Evolutionary conservation across 2,113 vertebrate species (phyloP).

Genomic region (Nansenia antarctica): DNA sequence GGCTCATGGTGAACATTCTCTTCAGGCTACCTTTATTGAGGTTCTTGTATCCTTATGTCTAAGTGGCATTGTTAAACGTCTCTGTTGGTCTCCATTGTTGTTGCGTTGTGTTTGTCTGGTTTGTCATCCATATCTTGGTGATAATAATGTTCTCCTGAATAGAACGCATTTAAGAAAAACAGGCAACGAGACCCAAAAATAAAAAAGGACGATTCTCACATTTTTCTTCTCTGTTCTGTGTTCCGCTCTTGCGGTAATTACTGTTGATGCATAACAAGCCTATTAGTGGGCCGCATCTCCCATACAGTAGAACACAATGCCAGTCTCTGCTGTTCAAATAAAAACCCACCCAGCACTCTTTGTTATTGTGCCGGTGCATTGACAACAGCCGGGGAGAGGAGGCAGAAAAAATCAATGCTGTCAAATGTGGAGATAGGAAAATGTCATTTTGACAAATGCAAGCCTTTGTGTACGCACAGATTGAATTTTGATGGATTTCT

Average conservation of each 20-base stretch:
- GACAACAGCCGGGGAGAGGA: constrained; percentile 68
- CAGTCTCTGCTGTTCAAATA: constrained; percentile 62
- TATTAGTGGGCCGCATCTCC: constrained; percentile 65
- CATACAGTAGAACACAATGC: constrained; percentile 61
- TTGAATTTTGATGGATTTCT: constrained; percentile 76
- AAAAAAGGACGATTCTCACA: constrained; percentile 60
- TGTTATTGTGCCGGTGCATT: constrained; percentile 72
- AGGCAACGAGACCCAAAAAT: constrained; percentile 68
- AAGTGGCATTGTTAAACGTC: constrained; percentile 66
- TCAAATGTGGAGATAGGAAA: constrained; percentile 75
- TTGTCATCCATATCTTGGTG: constrained; percentile 68
- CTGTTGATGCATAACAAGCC: constrained; percentile 65
- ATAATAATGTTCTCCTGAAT: constrained; percentile 68
- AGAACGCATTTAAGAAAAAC: constrained; percentile 67
- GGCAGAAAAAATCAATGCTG: constrained; percentile 72
- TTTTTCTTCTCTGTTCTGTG: constrained; percentile 59
- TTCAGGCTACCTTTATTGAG: constrained; percentile 60
- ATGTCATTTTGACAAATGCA: constrained; percentile 79
- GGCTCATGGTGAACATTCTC: constrained; percentile 60
- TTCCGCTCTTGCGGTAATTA: constrained; percentile 67
- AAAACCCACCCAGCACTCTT: constrained; percentile 59
- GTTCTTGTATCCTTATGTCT: constrained; percentile 59
- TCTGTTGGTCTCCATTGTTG: constrained; percentile 64
- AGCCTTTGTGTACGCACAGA: constrained; percentile 74
- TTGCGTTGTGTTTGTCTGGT: constrained; percentile 65